A percentile compares a stretch with the other conserved stretches of the same genome.
These are phyloP conservation scores for Diplodus sargus DNA, from an alignment of 2,797 vertebrate species.

Conservation along the genomic window DNA sequence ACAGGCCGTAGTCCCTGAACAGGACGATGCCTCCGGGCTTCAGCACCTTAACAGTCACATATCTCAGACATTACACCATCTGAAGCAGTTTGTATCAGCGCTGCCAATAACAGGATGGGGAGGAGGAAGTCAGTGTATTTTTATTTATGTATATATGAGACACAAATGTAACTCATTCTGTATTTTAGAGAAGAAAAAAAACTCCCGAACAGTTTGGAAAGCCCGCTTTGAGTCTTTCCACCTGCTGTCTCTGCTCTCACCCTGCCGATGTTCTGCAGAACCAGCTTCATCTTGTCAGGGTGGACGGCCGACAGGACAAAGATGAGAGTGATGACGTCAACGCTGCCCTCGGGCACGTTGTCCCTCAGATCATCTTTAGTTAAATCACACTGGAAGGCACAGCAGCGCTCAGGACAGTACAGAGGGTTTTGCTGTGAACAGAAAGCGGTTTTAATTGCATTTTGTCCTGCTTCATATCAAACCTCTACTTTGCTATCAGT, in stretches of 20 bases:
- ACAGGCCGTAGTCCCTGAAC: constrained; percentile 96
- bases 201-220: background rate
- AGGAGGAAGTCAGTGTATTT: no score
- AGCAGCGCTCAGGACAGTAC: constrained; percentile 88
- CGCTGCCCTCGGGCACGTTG: constrained; percentile 84
- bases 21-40: constrained; percentile 92
- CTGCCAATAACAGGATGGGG: background rate
- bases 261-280: constrained; percentile 90
- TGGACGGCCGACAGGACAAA: constrained; percentile 96
- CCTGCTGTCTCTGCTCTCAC: constrained; percentile 73
- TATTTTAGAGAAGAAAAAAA: background rate
- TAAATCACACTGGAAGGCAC: constrained; percentile 95
- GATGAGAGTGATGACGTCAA: constrained; percentile 92
- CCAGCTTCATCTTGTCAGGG: constrained; percentile 94
- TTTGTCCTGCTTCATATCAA: background rate
- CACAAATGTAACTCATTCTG: background rate
- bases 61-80: background rate
- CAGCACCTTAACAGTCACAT: constrained; percentile 86
- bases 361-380: constrained; percentile 90
- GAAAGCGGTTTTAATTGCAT: background rate
- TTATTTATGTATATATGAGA: no score
- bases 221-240: background rate
- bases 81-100: background rate
- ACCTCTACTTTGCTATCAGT: background rate
- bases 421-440: constrained; percentile 88